Base-by-base conservation (phyloP, 2,888 invertebrate species). In the Drosophila acutilabella region DNA sequence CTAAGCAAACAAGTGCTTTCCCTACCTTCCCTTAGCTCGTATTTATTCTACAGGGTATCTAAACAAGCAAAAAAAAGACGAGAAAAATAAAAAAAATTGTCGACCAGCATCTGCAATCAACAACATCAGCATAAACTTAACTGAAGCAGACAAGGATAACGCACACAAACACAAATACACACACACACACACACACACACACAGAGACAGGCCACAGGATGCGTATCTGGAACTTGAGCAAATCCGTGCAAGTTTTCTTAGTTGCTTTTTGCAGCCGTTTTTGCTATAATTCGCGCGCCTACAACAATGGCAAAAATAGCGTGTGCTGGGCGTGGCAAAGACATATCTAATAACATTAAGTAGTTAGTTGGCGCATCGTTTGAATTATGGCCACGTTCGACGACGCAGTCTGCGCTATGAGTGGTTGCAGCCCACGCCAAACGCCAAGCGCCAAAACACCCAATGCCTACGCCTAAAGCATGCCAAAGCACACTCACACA, bases 271-370 rank as follows among this genome's bases (percentile, higher is more conserved):
- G 42, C 20, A 13, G 13, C 13, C 36, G n/a, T 3, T 56, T 56
- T 14, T n/a, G 14, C 45, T 10, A 14, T 44, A 30, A 23, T 62
- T 50, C 44, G 38, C 62, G 61, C 47, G 61, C 47, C 38, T 58
- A 67, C 44, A 51, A 64, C 45, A 62, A 59, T 18, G 16, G 26
- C 11, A 11, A 16, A 50, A 41, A 50, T 44, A 47, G 64, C 60
- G 57, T 45, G 64, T 53, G 26, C 51, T 62, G 65, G 79, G 76
- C 72, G 71, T 80, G 83, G 70, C 60, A 57, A 57, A 76, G 74
- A 81, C 71, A 83, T 73, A 77, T 73, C 83, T 87, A 83, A 83
- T 88, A 83, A 81, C 83, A 87, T 87, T 83, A 83, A 77, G 85
- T 87, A 87, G 85, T 83, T 84, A 72, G 88, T 64, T 64, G 78